Base-by-base conservation (phyloP, 2,888 invertebrate species). In the Ramazzottius varieornatus region DNA sequence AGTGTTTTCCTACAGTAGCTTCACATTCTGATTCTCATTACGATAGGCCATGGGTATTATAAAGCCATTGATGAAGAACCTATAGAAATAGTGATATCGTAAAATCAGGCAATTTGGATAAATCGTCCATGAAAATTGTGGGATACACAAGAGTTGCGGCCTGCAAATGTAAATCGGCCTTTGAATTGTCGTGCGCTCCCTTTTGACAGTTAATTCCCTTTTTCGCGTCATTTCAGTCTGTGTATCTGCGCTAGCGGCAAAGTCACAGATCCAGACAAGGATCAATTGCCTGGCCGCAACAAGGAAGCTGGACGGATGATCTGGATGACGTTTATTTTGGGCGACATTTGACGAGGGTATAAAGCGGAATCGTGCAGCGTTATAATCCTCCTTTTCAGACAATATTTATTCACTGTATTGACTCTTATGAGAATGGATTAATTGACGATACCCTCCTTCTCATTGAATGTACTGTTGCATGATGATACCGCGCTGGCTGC, bases 61-160 rank as follows among this genome's bases (percentile, higher is more conserved):
- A 54, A 54, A 54, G 54, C 29, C 54, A 54, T 54, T 54, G 54
- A 54, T 54, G 29, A 29, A 4, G n/a, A 54, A 4, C 29, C 54
- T 29, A 54, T 54, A 54, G 54, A 54, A 54, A 54, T 54, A 8
- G 54, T 29, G 54, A 4, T 54, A 54, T 54, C 54, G 24, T 54
- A 54, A 54, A 54, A 54, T 54, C 54, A 54, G 54, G 54, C 54
- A 54, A 54, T 54, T 54, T 54, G 54, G 54, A 54, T 54, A 54
- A 54, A 54, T 54, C 54, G 54, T 54, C 54, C 54, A 54, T 54
- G 54, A 54, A 54, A 54, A 54, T 54, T 54, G 54, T 54, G 54
- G 54, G 54, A 54, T 29, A 13, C 54, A 13, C n/a, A 40, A 40
- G 40, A n/a, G 8, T 40, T 40, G 40, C 40, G 20, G 8, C 20